phyloP scores from a whole-genome alignment of 2,113 vertebrate genomes.

The Megalops atlanticus region DNA sequence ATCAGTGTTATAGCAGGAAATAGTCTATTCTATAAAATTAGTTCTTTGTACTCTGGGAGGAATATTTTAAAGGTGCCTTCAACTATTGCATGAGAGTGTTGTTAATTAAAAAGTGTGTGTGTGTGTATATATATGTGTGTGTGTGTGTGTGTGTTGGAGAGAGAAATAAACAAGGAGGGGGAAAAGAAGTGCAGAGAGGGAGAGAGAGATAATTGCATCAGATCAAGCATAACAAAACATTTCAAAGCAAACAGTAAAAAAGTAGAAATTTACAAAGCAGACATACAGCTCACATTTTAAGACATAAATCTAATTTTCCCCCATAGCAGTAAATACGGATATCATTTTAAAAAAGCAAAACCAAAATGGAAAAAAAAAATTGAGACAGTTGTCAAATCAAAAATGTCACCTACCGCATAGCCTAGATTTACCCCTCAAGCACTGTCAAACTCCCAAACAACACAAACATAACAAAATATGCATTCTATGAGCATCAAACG shows the following conservation, averaged over 20 bases:
- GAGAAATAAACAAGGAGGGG: neutral
- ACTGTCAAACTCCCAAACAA: constrained; percentile 6
- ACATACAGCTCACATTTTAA: neutral
- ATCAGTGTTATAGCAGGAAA: neutral
- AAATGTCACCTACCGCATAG: constrained; percentile 4
- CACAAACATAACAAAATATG: neutral
- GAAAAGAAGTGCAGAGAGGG: neutral
- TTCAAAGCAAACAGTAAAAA: neutral
- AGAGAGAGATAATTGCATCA: no score
- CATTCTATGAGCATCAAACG: neutral
- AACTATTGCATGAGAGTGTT: neutral
- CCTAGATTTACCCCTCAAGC: constrained; percentile 1
- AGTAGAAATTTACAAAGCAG: no score
- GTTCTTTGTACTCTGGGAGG: neutral
- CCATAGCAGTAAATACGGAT: neutral
- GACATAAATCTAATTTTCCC: neutral
- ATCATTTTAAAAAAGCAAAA: neutral
- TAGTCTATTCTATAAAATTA: neutral
- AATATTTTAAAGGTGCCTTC: constrained; percentile 2
- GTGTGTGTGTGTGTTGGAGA: neutral
- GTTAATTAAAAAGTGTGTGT: neutral
- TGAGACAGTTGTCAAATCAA: constrained; percentile 7
- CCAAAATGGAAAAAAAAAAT: neutral
- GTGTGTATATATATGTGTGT: neutral
- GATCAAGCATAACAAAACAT: no score